These are phyloP conservation scores for Sisyra nigra DNA, from an alignment of 2,888 invertebrate species.

Conservation along the genomic window DNA sequence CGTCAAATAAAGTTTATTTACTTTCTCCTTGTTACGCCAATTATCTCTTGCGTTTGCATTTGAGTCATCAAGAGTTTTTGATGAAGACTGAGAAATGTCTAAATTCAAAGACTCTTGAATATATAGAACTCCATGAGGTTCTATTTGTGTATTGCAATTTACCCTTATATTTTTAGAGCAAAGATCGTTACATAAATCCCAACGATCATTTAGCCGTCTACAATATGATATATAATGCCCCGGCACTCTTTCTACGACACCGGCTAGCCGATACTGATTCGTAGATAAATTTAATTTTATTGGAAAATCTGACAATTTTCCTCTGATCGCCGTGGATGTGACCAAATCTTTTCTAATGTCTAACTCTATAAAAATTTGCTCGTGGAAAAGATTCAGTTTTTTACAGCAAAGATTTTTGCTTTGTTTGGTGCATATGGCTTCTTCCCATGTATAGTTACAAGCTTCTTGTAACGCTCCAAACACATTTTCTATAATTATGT, in stretches of 20 bases:
- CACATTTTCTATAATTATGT: neutral
- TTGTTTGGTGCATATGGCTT: neutral
- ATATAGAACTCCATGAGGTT: neutral
- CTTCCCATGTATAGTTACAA: neutral
- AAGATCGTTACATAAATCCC: neutral
- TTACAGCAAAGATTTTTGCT: neutral
- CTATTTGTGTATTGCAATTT: neutral
- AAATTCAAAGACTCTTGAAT: neutral
- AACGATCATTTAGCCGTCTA: neutral
- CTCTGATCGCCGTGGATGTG: neutral
- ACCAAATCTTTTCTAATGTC: neutral
- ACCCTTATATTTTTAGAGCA: neutral
- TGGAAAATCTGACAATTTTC: neutral
- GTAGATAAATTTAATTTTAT: neutral
- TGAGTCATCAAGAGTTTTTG: neutral
- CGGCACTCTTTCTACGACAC: neutral
- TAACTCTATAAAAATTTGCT: slow-evolving; percentile 1
- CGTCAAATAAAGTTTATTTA: neutral
- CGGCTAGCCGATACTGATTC: neutral
- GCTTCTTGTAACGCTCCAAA: neutral
- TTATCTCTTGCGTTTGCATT: neutral
- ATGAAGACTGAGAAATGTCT: neutral
- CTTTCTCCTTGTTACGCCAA: neutral
- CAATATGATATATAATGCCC: neutral
- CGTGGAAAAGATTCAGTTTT: neutral